Conservation (phyloP, 2,797 vertebrate genomes). For the Poecile montanus region DNA sequence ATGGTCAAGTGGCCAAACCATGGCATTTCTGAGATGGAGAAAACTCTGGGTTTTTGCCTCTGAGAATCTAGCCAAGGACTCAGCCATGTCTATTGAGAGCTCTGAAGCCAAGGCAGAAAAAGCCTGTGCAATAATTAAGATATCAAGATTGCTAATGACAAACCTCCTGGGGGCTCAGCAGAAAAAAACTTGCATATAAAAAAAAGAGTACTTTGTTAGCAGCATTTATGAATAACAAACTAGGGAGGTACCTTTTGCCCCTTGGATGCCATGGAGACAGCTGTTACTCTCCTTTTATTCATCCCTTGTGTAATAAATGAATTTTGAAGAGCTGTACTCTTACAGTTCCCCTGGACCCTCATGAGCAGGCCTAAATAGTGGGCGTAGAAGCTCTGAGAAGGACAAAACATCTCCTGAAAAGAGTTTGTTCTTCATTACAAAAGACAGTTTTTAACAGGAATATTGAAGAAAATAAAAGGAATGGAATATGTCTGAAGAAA, state of each 20-base stretch:
- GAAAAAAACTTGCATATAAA: background rate
- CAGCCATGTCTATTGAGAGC: background rate
- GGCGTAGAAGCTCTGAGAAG: background rate
- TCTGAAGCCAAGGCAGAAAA: background rate
- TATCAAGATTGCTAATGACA: conserved; percentile 16
- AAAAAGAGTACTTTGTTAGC: background rate
- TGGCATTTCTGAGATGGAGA: background rate
- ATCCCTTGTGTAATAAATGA: background rate
- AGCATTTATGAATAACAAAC: conserved; percentile 44
- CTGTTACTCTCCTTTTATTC: background rate
- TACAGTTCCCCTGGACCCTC: background rate
- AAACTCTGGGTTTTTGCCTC: background rate
- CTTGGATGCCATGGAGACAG: background rate
- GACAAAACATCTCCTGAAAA: conserved; percentile 23
- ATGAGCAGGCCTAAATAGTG: background rate
- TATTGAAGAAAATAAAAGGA: background rate
- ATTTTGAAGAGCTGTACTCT: conserved; percentile 28
- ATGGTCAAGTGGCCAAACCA: background rate
- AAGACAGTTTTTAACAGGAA: background rate
- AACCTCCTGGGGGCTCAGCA: background rate
- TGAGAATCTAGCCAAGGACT: background rate
- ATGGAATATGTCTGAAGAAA: background rate
- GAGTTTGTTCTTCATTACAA: background rate
- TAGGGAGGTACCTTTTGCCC: background rate
- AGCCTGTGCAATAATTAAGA: background rate